A percentile compares a stretch with the other conserved stretches of the same genome.
Evolutionary conservation across 1,140 invertebrate species (phyloP).

Genomic region (Diorhabda elongata): DNA sequence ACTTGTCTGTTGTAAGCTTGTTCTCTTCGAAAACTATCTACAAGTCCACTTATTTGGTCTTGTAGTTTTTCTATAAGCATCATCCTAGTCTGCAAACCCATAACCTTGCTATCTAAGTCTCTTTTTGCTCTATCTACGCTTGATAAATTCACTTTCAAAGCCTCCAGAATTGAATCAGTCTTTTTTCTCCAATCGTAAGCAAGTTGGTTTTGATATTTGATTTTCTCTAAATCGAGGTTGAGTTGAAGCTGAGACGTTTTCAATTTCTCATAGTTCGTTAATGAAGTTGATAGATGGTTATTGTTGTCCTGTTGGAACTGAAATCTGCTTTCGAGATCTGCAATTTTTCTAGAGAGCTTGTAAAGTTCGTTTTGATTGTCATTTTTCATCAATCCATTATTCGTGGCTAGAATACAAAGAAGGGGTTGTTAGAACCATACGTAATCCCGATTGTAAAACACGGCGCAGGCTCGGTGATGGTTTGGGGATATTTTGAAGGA

Average conservation of each 20-base stretch:
- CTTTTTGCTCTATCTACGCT: constrained; percentile 11
- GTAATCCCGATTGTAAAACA: no score
- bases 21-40: constrained; percentile 54
- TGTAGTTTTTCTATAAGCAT: constrained; percentile 52
- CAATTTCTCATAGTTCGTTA: constrained; percentile 8
- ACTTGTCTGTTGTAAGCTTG: constrained; percentile 54
- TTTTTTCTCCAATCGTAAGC: constrained; percentile 29
- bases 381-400: neutral
- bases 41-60: constrained; percentile 54
- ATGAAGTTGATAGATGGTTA: neutral
- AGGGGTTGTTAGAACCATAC: no score
- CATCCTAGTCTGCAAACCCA: constrained; percentile 16
- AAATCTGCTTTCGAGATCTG: constrained; percentile 5
- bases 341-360: constrained; percentile 15
- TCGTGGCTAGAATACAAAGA: neutral
- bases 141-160: constrained; percentile 20
- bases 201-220: constrained; percentile 31
- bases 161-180: constrained; percentile 24
- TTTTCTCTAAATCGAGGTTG: constrained; percentile 27
- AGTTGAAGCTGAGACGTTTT: constrained; percentile 11
- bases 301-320: neutral
- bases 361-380: constrained; percentile 8
- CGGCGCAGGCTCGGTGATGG: no score
- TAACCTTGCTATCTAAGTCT: constrained; percentile 18
- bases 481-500: no score